Evolutionary conservation across 2,797 vertebrate genomes (phyloP).

Genomic region (Petrocephalus sullivani): DNA sequence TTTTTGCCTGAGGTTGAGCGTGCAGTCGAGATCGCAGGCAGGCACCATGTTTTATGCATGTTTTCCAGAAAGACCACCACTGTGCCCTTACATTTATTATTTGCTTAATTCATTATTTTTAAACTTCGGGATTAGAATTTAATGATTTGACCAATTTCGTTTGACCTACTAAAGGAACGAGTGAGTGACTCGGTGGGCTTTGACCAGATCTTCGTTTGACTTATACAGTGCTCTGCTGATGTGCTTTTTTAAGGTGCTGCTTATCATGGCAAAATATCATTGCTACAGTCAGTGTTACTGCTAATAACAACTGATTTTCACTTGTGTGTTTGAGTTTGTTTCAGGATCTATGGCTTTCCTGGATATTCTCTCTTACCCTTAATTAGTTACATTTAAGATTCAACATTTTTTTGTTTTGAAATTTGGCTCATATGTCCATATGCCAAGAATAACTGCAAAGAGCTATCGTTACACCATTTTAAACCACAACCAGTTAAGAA

Average conservation of each 20-base stretch:
- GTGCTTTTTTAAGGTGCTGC: background rate
- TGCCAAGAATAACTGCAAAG: background rate
- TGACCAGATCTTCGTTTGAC: background rate
- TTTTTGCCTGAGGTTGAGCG: conserved; percentile 58
- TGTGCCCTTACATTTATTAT: conserved; percentile 59
- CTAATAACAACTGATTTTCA: too few species aligned
- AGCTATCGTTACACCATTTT: background rate
- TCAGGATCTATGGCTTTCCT: background rate
- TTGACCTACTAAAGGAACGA: background rate
- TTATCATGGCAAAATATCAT: background rate
- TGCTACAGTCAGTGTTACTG: background rate
- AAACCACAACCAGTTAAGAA: background rate
- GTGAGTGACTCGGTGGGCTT: background rate
- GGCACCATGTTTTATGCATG: conserved; percentile 63
- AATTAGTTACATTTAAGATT: background rate
- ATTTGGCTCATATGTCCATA: background rate
- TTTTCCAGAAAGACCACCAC: conserved; percentile 55
- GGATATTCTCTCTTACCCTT: too few species aligned
- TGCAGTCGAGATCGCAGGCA: conserved; percentile 54
- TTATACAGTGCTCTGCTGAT: background rate
- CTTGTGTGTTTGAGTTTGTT: too few species aligned
- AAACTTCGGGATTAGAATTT: conserved; percentile 38
- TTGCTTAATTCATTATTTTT: conserved; percentile 59
- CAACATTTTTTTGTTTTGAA: background rate
- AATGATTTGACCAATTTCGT: conserved; percentile 27